phyloP scores from a whole-genome alignment of 2,888 invertebrate genomes.

The Scaeva pyrastri region DNA sequence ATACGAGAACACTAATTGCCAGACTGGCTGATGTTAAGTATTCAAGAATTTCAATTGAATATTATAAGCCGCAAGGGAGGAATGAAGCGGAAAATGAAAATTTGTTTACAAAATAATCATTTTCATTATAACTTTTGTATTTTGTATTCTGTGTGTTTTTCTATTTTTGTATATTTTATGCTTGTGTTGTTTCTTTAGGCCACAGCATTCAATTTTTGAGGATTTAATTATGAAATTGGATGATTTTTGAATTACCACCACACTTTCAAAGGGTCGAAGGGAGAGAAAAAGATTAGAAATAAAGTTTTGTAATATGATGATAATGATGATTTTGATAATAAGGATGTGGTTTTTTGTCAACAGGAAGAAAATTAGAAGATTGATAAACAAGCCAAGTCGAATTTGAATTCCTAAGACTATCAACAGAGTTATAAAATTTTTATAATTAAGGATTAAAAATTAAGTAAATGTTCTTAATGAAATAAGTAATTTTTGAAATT shows the following conservation, averaged over 20 bases:
- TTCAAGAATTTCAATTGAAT: conserved; percentile 38
- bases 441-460: background rate
- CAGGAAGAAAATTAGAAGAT: background rate
- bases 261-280: background rate
- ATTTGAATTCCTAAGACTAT: no score
- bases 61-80: conserved; percentile 3
- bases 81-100: conserved; percentile 30
- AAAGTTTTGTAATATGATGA: background rate
- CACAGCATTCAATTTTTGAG: conserved; percentile 24
- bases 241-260: conserved; percentile 27
- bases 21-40: conserved; percentile 40
- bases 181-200: conserved; percentile 16
- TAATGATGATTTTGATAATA: background rate
- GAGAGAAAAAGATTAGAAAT: no score
- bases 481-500: no score
- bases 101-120: conserved; percentile 47
- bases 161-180: no score
- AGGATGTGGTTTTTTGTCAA: background rate
- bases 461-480: no score
- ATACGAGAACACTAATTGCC: conserved; percentile 47
- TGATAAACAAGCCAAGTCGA: background rate
- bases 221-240: conserved; percentile 34
- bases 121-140: conserved; percentile 26
- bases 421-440: background rate
- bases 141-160: background rate